phyloP scores from a whole-genome alignment of 2,888 invertebrate species.

The Cenopis cana region DNA sequence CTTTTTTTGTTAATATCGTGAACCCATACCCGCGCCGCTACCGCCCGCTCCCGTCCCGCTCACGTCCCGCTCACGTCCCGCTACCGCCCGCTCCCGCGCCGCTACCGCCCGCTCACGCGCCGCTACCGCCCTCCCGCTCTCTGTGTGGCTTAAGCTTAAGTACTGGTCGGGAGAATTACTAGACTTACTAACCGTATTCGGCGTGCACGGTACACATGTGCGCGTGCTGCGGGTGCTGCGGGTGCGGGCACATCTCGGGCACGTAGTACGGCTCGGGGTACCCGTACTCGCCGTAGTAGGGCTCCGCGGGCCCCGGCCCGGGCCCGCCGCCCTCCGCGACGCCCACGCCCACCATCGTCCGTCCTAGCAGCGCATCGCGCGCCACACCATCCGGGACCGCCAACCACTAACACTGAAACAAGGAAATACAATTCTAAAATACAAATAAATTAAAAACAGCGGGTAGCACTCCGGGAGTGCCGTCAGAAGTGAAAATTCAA shows the following conservation, averaged over 20 bases:
- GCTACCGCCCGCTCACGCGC: too few relatives aligned
- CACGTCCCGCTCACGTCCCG: too few relatives aligned
- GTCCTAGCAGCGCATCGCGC: conserved; percentile 74
- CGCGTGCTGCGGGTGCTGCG: conserved; percentile 86
- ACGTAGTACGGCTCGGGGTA: conserved; percentile 86
- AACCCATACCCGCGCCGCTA: too few relatives aligned
- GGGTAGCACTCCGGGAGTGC: too few relatives aligned
- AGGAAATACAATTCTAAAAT: not conserved
- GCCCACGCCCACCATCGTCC: conserved; percentile 80
- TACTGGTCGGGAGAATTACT: too few relatives aligned
- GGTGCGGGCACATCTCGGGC: conserved; percentile 86
- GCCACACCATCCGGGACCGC: conserved; percentile 65
- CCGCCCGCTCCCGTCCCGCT: too few relatives aligned
- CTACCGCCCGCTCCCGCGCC: too few relatives aligned
- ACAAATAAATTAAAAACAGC: too few relatives aligned
- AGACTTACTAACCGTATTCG: conserved; percentile 87
- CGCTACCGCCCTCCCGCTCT: too few relatives aligned
- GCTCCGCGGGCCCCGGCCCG: conserved; percentile 67
- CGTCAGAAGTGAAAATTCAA: too few relatives aligned
- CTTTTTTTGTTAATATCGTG: too few relatives aligned
- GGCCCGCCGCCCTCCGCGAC: conserved; percentile 77
- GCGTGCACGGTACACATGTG: conserved; percentile 90
- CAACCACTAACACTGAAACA: conserved; percentile 43
- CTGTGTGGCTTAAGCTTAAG: too few relatives aligned
- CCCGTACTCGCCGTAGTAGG: conserved; percentile 84